Percentiles rank a stretch among this genome's conserved stretches.
Evolutionary conservation across 2,888 invertebrate genomes (phyloP).

Genomic region (Chloroclystis v-ata): DNA sequence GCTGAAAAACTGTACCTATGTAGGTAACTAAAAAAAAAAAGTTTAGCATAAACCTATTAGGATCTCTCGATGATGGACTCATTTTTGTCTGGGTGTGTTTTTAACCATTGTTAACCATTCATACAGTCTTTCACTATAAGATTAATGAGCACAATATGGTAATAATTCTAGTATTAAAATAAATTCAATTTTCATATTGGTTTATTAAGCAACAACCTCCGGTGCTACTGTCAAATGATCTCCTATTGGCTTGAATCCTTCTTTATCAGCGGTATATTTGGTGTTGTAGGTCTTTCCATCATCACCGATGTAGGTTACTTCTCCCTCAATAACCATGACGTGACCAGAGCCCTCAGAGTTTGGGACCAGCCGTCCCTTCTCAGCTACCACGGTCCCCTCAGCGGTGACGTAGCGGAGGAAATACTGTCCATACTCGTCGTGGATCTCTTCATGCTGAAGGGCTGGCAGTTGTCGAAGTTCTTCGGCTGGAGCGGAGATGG

Average conservation of each 20-base stretch:
- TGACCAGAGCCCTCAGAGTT: conserved; percentile 34
- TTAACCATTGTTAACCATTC: too few relatives aligned
- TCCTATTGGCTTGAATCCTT: conserved; percentile 36
- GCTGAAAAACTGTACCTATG: too few relatives aligned
- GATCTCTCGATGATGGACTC: too few relatives aligned
- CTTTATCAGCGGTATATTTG: conserved; percentile 37
- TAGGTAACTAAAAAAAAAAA: too few relatives aligned
- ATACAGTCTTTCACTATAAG: too few relatives aligned
- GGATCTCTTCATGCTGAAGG: conserved; percentile 44
- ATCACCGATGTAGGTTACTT: conserved; percentile 39
- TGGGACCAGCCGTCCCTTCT: conserved; percentile 42
- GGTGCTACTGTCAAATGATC: conserved; percentile 25
- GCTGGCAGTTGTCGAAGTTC: conserved; percentile 35
- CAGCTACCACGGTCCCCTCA: conserved; percentile 44
- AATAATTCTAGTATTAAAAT: too few relatives aligned
- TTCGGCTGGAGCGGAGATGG: conserved; percentile 18
- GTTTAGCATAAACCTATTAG: too few relatives aligned
- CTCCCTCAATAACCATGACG: conserved; percentile 43
- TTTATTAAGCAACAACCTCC: background rate
- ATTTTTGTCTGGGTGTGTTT: too few relatives aligned
- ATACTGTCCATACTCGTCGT: conserved; percentile 47
- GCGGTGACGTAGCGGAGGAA: conserved; percentile 47
- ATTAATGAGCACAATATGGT: too few relatives aligned
- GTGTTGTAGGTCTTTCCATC: conserved; percentile 40
- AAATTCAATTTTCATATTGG: too few relatives aligned